Conservation (phyloP, 2,797 vertebrate species). For the Danio aesculapii region DNA sequence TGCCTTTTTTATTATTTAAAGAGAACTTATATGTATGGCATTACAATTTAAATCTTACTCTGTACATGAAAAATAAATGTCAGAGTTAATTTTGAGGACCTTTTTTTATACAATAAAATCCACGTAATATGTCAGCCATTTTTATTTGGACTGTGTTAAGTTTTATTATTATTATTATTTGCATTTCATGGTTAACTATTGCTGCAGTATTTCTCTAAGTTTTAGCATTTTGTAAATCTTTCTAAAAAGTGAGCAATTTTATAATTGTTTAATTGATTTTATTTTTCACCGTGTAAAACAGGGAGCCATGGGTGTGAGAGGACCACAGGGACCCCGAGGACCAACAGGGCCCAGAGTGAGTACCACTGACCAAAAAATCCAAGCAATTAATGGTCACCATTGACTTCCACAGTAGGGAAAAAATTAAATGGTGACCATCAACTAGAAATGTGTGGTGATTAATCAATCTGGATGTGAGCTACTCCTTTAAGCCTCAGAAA, state of each 20-base stretch:
- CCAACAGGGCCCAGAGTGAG: slow-evolving; percentile 89
- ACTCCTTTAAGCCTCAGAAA: too few relatives aligned
- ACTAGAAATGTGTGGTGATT: too few relatives aligned
- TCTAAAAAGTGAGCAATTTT: not conserved
- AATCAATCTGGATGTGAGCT: too few relatives aligned
- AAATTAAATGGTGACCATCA: too few relatives aligned
- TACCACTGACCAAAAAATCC: slow-evolving; percentile 42
- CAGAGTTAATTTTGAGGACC: not conserved
- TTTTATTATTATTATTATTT: not conserved
- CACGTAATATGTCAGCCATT: not conserved
- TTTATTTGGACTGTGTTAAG: too few relatives aligned
- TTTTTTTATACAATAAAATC: too few relatives aligned
- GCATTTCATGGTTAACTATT: not conserved
- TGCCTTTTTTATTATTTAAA: too few relatives aligned
- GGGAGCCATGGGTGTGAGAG: slow-evolving; percentile 92
- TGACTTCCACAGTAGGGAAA: too few relatives aligned
- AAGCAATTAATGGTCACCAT: too few relatives aligned
- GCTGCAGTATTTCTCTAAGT: not conserved
- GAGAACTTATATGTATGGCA: not conserved
- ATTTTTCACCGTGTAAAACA: slow-evolving; percentile 69
- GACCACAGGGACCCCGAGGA: slow-evolving; percentile 88
- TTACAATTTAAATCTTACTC: not conserved
- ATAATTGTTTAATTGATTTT: not conserved
- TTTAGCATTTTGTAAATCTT: not conserved
- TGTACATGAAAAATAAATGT: not conserved